Conservation (phyloP, 2,113 vertebrate genomes). For the Andinoacara biseriatus region DNA sequence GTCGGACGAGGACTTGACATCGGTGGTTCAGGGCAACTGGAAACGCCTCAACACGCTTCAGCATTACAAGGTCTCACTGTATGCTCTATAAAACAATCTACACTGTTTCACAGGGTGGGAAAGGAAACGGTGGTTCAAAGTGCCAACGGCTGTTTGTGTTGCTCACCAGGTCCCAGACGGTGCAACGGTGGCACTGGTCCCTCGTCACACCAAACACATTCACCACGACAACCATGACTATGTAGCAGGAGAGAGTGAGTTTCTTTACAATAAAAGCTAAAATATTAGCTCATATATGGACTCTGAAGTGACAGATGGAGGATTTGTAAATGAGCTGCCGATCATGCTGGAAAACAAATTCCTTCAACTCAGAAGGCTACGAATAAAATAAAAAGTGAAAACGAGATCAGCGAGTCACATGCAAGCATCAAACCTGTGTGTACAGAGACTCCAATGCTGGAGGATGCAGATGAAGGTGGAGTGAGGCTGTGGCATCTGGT, state of each 20-base stretch:
- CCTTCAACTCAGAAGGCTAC: neutral
- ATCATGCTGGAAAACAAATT: neutral
- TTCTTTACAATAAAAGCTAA: fast-evolving
- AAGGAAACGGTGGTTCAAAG: neutral
- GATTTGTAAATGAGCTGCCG: neutral
- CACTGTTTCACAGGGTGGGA: neutral
- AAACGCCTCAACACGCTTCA: slow-evolving; percentile 95
- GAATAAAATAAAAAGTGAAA: neutral
- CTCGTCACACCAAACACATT: slow-evolving; percentile 92
- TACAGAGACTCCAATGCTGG: slow-evolving; percentile 96
- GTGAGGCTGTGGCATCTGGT: slow-evolving; percentile 96
- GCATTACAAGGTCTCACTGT: slow-evolving; percentile 90
- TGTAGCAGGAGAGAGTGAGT: slow-evolving; percentile 96
- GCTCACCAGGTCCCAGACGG: slow-evolving; percentile 91
- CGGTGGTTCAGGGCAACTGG: slow-evolving; percentile 94
- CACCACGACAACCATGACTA: slow-evolving; percentile 97
- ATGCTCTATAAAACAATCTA: neutral
- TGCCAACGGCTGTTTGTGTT: neutral
- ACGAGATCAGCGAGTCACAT: neutral
- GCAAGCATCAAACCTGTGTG: neutral
- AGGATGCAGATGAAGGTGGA: slow-evolving; percentile 97
- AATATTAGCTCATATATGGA: neutral
- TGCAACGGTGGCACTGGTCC: slow-evolving; percentile 93
- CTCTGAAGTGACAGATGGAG: neutral
- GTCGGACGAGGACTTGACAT: slow-evolving; percentile 96